A percentile compares a stretch with the other conserved stretches of the same genome.
phyloP scores from a whole-genome alignment of 2,113 vertebrate species.

The Oostethus manadensis region DNA sequence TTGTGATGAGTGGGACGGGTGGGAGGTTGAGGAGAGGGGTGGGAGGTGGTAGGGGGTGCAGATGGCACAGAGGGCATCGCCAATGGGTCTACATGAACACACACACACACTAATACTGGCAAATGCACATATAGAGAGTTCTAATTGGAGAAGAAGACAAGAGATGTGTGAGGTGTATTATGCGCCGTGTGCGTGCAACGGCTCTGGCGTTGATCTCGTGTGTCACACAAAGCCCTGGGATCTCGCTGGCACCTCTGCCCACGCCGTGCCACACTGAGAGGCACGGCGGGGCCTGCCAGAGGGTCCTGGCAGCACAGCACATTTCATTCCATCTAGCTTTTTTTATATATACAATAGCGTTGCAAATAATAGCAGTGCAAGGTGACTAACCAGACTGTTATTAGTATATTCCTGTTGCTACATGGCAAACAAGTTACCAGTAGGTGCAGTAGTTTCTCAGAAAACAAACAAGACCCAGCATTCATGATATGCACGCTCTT shows the following conservation, averaged over 20 bases:
- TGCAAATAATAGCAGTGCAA: too few species aligned
- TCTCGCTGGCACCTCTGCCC: constrained; percentile 60
- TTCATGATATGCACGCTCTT: too few species aligned
- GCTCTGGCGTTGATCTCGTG: constrained; percentile 37
- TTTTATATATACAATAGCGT: not conserved
- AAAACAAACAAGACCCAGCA: too few species aligned
- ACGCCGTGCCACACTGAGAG: constrained; percentile 58
- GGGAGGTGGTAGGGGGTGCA: constrained; percentile 62
- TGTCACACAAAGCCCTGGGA: constrained; percentile 64
- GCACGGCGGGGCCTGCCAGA: constrained; percentile 53
- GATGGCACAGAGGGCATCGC: constrained; percentile 79
- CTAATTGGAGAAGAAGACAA: constrained; percentile 9
- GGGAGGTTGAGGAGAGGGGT: constrained; percentile 25
- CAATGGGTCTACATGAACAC: constrained; percentile 59
- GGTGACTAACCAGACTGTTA: too few species aligned
- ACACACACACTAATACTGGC: constrained; percentile 15
- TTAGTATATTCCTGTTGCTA: too few species aligned
- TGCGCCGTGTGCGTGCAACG: constrained; percentile 21
- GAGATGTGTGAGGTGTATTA: constrained; percentile 39
- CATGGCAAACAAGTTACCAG: too few species aligned
- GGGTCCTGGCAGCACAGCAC: constrained; percentile 44
- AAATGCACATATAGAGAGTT: constrained; percentile 6
- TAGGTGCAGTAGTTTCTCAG: too few species aligned
- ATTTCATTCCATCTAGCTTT: constrained; percentile 26
- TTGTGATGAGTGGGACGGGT: constrained; percentile 65